A percentile compares a stretch with the other conserved stretches of the same genome.
phyloP scores from a whole-genome alignment of 2,113 vertebrate species.

The Stegostoma tigrinum region DNA sequence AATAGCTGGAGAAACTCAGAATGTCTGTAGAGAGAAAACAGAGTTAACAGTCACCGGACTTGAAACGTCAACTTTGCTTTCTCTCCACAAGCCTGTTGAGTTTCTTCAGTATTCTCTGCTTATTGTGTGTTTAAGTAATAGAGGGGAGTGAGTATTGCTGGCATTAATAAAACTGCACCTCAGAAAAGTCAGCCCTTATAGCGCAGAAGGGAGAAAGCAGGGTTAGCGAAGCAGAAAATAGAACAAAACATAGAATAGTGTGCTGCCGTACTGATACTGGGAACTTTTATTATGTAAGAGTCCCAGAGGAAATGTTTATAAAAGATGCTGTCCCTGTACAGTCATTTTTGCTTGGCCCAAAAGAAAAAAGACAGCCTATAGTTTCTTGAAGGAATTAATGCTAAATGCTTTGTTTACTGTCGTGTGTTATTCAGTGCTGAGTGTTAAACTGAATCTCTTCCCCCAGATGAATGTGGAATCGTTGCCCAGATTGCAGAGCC shows the following conservation, averaged over 20 bases:
- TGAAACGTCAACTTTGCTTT: too few species aligned
- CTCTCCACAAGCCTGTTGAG: too few species aligned
- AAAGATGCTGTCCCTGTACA: neutral
- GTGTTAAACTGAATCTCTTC: slow-evolving; percentile 42
- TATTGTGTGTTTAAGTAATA: neutral
- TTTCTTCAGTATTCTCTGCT: too few species aligned
- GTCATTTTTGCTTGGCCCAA: neutral
- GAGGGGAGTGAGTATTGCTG: neutral
- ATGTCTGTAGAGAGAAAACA: too few species aligned
- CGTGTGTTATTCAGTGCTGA: neutral
- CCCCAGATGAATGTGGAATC: slow-evolving; percentile 87
- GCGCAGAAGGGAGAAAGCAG: too few species aligned
- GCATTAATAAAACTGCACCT: neutral
- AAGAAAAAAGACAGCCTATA: neutral
- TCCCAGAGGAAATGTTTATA: neutral
- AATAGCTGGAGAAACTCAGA: too few species aligned
- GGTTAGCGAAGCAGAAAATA: neutral
- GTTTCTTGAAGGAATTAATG: neutral
- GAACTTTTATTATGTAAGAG: neutral
- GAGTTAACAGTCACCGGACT: too few species aligned
- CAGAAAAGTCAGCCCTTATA: neutral
- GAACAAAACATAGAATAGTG: neutral
- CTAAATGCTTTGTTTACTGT: neutral
- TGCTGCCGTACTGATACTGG: neutral
- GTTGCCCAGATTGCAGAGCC: slow-evolving; percentile 93